A percentile compares a stretch with the other conserved stretches of the same genome.
These are phyloP conservation scores for Epistrophella euchroma DNA, from an alignment of 2,888 invertebrate genomes.

Conservation along the genomic window DNA sequence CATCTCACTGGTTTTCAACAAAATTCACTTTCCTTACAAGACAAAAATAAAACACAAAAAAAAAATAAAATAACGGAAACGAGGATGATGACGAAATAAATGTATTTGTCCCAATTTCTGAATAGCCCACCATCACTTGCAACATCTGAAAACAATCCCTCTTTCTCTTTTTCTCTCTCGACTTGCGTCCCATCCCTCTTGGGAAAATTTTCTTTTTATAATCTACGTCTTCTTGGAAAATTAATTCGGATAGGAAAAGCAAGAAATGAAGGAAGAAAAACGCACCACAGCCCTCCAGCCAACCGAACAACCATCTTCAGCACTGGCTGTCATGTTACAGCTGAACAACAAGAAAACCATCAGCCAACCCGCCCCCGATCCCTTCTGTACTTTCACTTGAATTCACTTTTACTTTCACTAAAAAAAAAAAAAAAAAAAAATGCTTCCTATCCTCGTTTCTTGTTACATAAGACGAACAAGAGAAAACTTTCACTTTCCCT, in stretches of 20 bases:
- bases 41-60: conserved; percentile 32
- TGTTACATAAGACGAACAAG: conserved; percentile 72
- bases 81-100: conserved; percentile 49
- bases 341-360: conserved; percentile 59
- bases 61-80: conserved; percentile 19
- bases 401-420: conserved; percentile 72
- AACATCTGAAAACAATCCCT: conserved; percentile 65
- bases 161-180: background rate
- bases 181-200: conserved; percentile 52
- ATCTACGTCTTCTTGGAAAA: conserved; percentile 72
- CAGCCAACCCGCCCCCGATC: conserved; percentile 11
- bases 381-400: conserved; percentile 60
- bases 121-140: conserved; percentile 71
- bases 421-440: conserved; percentile 33
- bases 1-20: conserved; percentile 60
- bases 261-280: conserved; percentile 49
- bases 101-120: conserved; percentile 71
- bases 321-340: conserved; percentile 71
- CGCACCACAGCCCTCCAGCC: conserved; percentile 55
- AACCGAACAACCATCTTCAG: background rate
- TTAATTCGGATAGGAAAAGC: conserved; percentile 69
- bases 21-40: conserved; percentile 67
- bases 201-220: conserved; percentile 69
- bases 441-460: conserved; percentile 62
- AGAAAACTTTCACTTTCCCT: conserved; percentile 72